Evolutionary conservation across 2,113 vertebrate genomes (phyloP).

Genomic region (Rutilus rutilus): DNA sequence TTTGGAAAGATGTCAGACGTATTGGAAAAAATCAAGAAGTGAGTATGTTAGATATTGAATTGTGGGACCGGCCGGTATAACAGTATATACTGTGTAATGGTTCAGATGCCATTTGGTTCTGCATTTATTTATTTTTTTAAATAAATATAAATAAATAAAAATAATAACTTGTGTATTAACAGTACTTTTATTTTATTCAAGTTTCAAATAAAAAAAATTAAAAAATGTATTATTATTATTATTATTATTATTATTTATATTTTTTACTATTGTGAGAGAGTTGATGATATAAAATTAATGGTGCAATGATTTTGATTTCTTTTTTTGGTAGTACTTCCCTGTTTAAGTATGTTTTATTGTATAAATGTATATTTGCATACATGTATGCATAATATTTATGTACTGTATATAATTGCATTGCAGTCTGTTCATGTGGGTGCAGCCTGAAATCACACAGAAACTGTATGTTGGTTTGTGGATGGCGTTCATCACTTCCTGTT

Average conservation of each 20-base stretch:
- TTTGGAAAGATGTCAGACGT: conserved; percentile 98
- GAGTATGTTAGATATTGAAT: conserved; percentile 58
- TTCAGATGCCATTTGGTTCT: neutral
- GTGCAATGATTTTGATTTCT: neutral
- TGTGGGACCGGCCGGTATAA: neutral
- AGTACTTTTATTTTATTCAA: neutral
- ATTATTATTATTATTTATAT: neutral
- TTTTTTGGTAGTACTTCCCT: neutral
- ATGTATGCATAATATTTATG: neutral
- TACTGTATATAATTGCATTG: conserved; percentile 24
- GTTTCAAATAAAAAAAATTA: neutral
- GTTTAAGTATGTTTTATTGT: neutral
- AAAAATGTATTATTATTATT: too few relatives aligned
- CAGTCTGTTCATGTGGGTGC: conserved; percentile 97
- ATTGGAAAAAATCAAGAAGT: conserved; percentile 99
- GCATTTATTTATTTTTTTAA: neutral
- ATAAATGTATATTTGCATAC: neutral
- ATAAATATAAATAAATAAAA: neutral
- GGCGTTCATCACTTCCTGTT: conserved; percentile 91
- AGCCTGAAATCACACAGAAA: conserved; percentile 94
- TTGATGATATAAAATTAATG: neutral
- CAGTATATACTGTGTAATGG: neutral
- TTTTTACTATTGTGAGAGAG: neutral
- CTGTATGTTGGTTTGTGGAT: conserved; percentile 89
- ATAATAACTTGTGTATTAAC: neutral